phyloP scores from a whole-genome alignment of 2,113 vertebrate species.

The Sphaerodactylus townsendi region DNA sequence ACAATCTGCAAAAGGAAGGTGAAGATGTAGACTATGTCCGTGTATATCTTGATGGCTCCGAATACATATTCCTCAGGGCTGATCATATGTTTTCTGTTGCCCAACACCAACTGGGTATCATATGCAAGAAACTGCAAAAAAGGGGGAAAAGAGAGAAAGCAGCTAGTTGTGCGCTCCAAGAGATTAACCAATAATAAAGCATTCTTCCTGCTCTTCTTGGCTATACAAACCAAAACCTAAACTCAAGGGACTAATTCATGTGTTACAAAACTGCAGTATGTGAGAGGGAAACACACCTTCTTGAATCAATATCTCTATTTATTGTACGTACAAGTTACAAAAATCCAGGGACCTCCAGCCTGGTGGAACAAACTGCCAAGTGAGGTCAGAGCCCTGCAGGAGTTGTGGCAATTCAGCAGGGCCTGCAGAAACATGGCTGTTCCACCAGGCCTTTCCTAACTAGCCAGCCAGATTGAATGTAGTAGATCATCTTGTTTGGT shows the following conservation, averaged over 20 bases:
- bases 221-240: background rate
- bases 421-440: too few species aligned
- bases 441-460: too few species aligned
- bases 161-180: background rate
- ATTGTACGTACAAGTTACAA: background rate
- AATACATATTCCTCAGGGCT: conserved; percentile 93
- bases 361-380: too few species aligned
- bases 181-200: background rate
- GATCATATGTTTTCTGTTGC: conserved; percentile 87
- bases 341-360: background rate
- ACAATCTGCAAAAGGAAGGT: conserved; percentile 88
- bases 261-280: background rate
- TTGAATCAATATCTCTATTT: background rate
- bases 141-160: background rate
- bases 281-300: background rate
- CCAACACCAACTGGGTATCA: conserved; percentile 93
- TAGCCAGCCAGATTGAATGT: too few species aligned
- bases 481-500: too few species aligned
- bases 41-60: conserved; percentile 90
- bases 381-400: too few species aligned
- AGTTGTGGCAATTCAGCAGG: too few species aligned
- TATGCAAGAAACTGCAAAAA: conserved; percentile 88
- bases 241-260: background rate
- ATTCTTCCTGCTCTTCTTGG: background rate
- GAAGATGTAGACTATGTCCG: conserved; percentile 92